Percentiles rank a stretch among this genome's conserved stretches.
Conservation (phyloP, 2,113 vertebrate species). For the Clupea harengus region DNA sequence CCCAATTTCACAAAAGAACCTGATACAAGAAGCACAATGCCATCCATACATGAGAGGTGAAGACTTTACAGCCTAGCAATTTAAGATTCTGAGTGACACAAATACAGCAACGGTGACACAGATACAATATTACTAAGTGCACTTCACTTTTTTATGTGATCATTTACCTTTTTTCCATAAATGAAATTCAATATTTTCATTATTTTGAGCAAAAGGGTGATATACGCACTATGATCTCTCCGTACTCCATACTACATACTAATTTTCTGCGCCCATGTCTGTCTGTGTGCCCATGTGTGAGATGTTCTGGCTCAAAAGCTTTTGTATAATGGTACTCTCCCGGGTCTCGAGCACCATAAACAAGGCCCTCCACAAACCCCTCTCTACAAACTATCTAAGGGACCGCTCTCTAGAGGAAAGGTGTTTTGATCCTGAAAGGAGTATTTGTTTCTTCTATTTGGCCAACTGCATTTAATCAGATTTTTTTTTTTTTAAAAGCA, state of each 20-base stretch:
- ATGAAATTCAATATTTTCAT: too few species aligned
- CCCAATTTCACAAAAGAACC: neutral
- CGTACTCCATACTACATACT: too few species aligned
- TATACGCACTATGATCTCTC: too few species aligned
- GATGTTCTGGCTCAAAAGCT: slow-evolving; percentile 3
- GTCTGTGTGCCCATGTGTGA: neutral
- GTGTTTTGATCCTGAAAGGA: too few species aligned
- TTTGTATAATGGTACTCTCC: neutral
- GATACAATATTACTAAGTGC: neutral
- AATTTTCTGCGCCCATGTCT: neutral
- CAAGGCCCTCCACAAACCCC: too few species aligned
- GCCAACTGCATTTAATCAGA: too few species aligned
- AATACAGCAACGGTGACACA: neutral
- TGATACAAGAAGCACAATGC: neutral
- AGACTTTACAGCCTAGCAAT: neutral
- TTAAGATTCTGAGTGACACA: neutral
- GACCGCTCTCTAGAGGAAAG: too few species aligned
- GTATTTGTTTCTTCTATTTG: too few species aligned
- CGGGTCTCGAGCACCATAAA: too few species aligned
- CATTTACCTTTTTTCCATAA: neutral
- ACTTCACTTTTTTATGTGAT: neutral
- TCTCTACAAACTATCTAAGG: too few species aligned
- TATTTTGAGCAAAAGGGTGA: too few species aligned
- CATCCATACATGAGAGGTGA: neutral
- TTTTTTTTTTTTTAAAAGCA: too few species aligned